Base-by-base conservation (phyloP, 2,113 vertebrate species). In the Seriola dumerili region DNA sequence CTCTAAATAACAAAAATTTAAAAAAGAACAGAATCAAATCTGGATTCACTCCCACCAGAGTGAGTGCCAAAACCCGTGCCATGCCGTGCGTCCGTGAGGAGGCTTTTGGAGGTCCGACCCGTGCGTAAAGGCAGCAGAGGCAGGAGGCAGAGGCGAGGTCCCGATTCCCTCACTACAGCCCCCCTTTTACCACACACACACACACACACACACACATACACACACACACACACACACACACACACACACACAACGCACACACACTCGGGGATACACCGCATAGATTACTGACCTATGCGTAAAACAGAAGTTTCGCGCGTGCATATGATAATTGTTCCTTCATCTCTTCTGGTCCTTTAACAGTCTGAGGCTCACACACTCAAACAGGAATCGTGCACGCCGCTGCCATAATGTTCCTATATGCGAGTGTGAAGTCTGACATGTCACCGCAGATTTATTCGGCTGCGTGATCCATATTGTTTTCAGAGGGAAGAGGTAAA, bases 101-200 rank as follows among this genome's bases (percentile, higher is more conserved):
- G 84, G 72, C 70, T 58, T 78, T 84, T 81, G 89, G 90, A 93
- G 91, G 85, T 93, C 88, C 81, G 93, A 44, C 52, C 89, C 81
- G 88, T 85, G 78, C 5, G 88, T 77, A 80, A 88, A 61, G 83
- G 5, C 54, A 16, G 59, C 72, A 68, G 67, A 46, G 57, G 74
- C 61, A 50, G 23, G 34, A 62, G 32, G 50, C 63, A 78, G 65
- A 72, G 23, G 38, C 34, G 23, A 52, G 25, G 67, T 57, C 73
- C 46, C 46, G 25, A 58, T 19, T 61, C 57, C 46, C 25, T 62
- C n/a, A 25, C 10, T 34, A 11, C 8, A 52, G 52, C 48, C 21
- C 52, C 48, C 65, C 7, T 29, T 50, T n/a, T 13, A 10, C 58
- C 67, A 59, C 76, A 19, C 72, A 66, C 80, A 44, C 55, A 48